Conservation (phyloP, 2,113 vertebrate species). For the Dasyornis broadbenti region DNA sequence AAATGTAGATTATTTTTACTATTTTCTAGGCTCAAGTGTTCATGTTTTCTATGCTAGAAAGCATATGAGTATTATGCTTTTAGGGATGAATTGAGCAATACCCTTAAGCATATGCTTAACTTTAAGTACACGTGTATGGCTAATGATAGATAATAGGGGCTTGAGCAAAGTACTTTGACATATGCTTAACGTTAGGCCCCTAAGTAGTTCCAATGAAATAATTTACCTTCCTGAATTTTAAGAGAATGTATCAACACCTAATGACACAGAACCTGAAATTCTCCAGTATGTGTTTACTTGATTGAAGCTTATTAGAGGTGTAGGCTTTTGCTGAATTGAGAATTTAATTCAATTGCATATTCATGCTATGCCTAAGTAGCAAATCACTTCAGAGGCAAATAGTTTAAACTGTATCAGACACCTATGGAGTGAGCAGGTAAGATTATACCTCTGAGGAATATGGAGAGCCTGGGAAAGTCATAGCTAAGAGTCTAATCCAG, state of each 20-base stretch:
- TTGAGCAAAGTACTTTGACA: background rate
- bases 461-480: background rate
- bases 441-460: background rate
- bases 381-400: background rate
- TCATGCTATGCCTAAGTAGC: background rate
- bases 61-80: background rate
- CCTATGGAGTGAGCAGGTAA: background rate
- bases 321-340: background rate
- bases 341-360: conserved; percentile 2
- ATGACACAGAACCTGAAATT: background rate
- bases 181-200: background rate
- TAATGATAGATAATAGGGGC: background rate
- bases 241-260: background rate
- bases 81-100: background rate
- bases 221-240: background rate
- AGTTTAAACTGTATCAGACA: background rate
- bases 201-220: background rate
- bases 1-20: background rate
- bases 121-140: background rate
- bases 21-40: background rate
- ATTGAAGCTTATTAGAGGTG: background rate
- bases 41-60: background rate
- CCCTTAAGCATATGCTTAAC: background rate
- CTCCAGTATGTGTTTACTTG: background rate
- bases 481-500: background rate